Conservation (phyloP, 2,888 invertebrate genomes). For the Teleiodes luculella region DNA sequence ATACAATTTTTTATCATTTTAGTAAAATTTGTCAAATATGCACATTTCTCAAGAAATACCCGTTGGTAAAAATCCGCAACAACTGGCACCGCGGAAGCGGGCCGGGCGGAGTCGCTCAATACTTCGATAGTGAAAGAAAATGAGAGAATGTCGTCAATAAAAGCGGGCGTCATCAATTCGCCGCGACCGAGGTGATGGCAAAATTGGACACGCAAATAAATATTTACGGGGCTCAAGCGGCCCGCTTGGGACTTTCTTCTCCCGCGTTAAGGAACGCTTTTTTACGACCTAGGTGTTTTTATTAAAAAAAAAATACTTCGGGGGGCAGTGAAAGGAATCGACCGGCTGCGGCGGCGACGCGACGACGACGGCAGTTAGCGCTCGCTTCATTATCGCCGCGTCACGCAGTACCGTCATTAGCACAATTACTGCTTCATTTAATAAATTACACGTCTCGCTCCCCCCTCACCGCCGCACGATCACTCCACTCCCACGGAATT, state of each 20-base stretch:
- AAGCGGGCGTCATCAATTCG: background rate
- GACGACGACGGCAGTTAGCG: background rate
- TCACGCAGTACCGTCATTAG: slow-evolving; percentile 5
- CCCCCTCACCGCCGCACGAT: background rate
- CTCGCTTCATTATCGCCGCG: slow-evolving; percentile 7
- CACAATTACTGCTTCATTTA: slow-evolving; percentile 1
- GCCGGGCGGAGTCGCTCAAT: background rate
- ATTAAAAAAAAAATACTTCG: background rate
- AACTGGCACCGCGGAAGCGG: no score
- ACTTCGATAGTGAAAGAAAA: background rate
- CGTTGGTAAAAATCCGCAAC: no score
- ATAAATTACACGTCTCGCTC: slow-evolving; percentile 1
- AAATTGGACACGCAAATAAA: slow-evolving; percentile 14
- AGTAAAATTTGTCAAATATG: no score
- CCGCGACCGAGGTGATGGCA: background rate
- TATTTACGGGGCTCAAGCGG: slow-evolving; percentile 5
- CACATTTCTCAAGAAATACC: no score
- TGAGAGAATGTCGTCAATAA: slow-evolving; percentile 3
- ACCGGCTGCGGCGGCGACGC: background rate
- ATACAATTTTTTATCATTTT: no score
- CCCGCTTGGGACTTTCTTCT: slow-evolving; percentile 2
- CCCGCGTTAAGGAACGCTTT: background rate
- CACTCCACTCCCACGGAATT: background rate
- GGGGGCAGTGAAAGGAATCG: slow-evolving; percentile 9
- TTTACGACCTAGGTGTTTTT: background rate